Base-by-base conservation (phyloP, 2,888 invertebrate genomes). In the Pasiphila rectangulata region DNA sequence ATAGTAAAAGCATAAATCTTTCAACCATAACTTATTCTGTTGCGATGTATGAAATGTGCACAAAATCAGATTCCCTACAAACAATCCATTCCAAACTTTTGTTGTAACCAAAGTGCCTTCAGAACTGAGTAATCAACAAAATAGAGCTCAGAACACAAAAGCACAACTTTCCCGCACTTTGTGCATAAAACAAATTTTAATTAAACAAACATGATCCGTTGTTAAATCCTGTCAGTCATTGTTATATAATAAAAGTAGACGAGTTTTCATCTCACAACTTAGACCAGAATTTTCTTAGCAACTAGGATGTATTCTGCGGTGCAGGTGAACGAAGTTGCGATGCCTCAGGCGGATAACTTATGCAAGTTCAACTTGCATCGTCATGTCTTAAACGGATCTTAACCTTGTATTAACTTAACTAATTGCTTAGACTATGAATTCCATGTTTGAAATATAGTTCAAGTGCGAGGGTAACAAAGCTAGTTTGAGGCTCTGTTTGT, bases 371-470 rank as follows among this genome's bases (percentile, higher is more conserved):
- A 73, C 69, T 69, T 71, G 69, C 72, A 67, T 64, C 64, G 66
- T 63, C 71, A 67, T 67, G 70, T 68, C 69, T 70, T 67, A 60
- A 67, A 63, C 56, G 51, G 46, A 73, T 75, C 73, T 74, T 70
- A 63, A 67, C 61, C 67, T 63, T 62, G 59, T 67, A 60, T 67
- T 60, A 54, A 50, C 49, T 59, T 59, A 72, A 65, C 72, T 75
- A 78, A 79, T 77, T 78, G 73, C 69, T 65, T 56, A 57, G 48
- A 44, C 49, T n/a, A n/a, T n/a, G n/a, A n/a, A n/a, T n/a, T n/a
- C n/a, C 59, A 59, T 67, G 67, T 66, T 66, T 64, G 61, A 64
- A 67, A 57, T 60, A 65, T 58, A 35, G 56, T 65, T 56, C 51
- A 45, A 52, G 41, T 40, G 40, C 20, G 16, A 38, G 42, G 35